Evolutionary conservation across 2,113 vertebrate species (phyloP).

Genomic region (Pampusana beccarii): DNA sequence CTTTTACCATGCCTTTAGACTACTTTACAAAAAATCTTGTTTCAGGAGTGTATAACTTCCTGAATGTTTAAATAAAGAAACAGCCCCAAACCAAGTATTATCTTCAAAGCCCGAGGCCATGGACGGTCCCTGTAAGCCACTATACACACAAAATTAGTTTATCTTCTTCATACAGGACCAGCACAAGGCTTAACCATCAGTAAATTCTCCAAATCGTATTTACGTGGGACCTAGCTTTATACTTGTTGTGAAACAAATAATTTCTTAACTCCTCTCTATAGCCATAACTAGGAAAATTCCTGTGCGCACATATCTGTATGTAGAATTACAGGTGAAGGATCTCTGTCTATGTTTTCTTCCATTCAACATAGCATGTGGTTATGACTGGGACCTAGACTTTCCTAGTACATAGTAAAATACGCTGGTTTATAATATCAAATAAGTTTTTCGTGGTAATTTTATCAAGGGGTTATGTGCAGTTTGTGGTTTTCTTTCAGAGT

Average conservation of each 20-base stretch:
- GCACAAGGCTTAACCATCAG: rapidly evolving
- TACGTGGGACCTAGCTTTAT: background rate
- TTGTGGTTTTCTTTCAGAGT: background rate
- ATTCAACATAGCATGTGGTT: background rate
- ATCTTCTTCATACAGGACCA: background rate
- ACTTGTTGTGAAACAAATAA: background rate
- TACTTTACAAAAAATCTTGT: background rate
- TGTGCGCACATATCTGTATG: background rate
- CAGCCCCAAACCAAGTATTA: background rate
- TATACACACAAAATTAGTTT: background rate
- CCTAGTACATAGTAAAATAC: background rate
- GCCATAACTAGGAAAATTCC: background rate
- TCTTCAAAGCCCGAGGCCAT: background rate
- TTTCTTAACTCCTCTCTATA: background rate
- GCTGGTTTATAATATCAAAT: background rate
- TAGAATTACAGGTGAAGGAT: background rate
- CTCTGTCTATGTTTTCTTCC: background rate
- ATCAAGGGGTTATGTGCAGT: background rate
- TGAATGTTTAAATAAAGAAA: background rate
- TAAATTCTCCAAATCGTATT: background rate
- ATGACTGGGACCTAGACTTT: background rate
- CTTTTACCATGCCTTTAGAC: background rate
- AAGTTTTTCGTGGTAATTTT: background rate
- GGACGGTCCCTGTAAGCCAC: background rate
- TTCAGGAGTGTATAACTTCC: background rate